phyloP scores from a whole-genome alignment of 2,113 vertebrate genomes.

The Silurus asotus region DNA sequence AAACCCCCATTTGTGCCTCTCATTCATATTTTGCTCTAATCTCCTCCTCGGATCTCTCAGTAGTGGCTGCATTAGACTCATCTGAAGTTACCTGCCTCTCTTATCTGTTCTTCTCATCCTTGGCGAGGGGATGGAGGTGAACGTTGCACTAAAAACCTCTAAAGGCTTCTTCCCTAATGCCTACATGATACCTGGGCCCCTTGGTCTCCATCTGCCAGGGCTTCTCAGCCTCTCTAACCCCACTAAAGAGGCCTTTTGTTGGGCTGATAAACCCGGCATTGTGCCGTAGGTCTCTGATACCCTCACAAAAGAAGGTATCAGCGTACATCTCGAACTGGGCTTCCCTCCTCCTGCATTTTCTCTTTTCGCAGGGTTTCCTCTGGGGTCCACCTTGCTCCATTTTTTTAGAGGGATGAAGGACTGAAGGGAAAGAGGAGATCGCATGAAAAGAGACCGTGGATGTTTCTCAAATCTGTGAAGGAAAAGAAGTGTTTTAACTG shows the following conservation, averaged over 20 bases:
- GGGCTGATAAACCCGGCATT: slow-evolving; percentile 53
- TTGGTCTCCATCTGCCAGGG: slow-evolving; percentile 51
- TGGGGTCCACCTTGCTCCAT: neutral
- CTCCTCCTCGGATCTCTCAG: slow-evolving; percentile 44
- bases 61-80: slow-evolving; percentile 47
- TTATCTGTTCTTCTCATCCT: slow-evolving; percentile 43
- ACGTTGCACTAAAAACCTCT: slow-evolving; percentile 45
- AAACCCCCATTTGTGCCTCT: slow-evolving; percentile 14
- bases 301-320: slow-evolving; percentile 45
- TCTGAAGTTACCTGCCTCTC: slow-evolving; percentile 51
- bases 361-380: slow-evolving; percentile 28
- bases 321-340: slow-evolving; percentile 23
- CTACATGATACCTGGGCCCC: slow-evolving; percentile 53
- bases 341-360: slow-evolving; percentile 35
- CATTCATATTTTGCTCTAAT: slow-evolving; percentile 48
- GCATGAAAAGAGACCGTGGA: neutral
- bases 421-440: neutral
- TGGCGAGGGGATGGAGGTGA: slow-evolving; percentile 46
- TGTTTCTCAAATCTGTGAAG: no score
- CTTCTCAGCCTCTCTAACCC: slow-evolving; percentile 50
- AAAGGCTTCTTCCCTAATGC: slow-evolving; percentile 42
- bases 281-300: slow-evolving; percentile 43
- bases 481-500: no score
- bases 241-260: slow-evolving; percentile 55
- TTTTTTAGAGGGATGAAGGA: neutral